Evolutionary conservation across 2,888 invertebrate species (phyloP).

Genomic region (Aleiodes leptofemur): DNA sequence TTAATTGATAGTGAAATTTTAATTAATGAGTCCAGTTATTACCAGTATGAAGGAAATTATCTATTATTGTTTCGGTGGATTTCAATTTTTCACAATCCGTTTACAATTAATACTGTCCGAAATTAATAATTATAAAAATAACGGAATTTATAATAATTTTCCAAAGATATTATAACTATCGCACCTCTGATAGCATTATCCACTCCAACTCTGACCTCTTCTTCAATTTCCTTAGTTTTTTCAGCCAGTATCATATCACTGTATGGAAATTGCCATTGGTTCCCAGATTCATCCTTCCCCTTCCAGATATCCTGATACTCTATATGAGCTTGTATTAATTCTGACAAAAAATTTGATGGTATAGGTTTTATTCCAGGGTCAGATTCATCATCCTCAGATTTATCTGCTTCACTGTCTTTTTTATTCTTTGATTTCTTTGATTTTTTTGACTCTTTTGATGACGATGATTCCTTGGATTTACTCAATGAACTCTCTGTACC

Average conservation of each 20-base stretch:
- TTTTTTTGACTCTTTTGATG: constrained; percentile 87
- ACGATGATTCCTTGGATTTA: constrained; percentile 84
- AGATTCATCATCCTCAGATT: constrained; percentile 79
- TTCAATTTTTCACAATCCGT: background rate
- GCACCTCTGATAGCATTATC: constrained; percentile 85
- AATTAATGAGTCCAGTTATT: background rate
- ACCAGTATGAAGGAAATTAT: too few relatives aligned
- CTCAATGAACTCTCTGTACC: constrained; percentile 88
- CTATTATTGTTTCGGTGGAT: too few relatives aligned
- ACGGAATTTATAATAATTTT: background rate
- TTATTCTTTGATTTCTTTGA: constrained; percentile 85
- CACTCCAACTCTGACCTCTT: constrained; percentile 87
- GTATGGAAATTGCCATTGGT: constrained; percentile 86
- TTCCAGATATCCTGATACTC: constrained; percentile 92
- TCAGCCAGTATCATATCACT: constrained; percentile 89
- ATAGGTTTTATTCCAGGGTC: constrained; percentile 82
- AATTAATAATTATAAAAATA: constrained; percentile 21
- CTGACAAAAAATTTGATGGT: constrained; percentile 84
- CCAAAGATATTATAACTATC: background rate
- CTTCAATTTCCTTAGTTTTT: constrained; percentile 88
- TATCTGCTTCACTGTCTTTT: constrained; percentile 78
- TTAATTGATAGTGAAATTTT: background rate
- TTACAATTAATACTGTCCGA: background rate
- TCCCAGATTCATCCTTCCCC: constrained; percentile 84
- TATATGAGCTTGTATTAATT: constrained; percentile 83